A percentile compares a stretch with the other conserved stretches of the same genome.
phyloP scores from a whole-genome alignment of 2,888 invertebrate genomes.

The Exephanes ischioxanthus region DNA sequence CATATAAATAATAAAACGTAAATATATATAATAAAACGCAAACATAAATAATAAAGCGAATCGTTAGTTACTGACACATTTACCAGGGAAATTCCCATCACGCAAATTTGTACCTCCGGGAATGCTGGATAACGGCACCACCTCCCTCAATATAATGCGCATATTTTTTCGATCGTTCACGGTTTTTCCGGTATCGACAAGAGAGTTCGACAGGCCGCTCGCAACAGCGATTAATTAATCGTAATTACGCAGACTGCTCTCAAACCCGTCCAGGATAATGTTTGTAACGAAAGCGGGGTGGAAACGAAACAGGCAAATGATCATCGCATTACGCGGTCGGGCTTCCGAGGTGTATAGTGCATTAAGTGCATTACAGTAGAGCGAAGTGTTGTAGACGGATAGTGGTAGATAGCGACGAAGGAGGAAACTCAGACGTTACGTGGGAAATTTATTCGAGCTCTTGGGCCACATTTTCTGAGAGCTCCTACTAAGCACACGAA shows the following conservation, averaged over 20 bases:
- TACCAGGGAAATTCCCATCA: neutral
- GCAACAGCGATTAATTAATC: slow-evolving; percentile 43
- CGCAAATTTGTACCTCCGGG: neutral
- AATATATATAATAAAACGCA: neutral
- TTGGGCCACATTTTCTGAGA: neutral
- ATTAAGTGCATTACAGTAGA: neutral
- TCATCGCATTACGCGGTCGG: slow-evolving; percentile 3
- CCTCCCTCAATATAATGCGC: neutral
- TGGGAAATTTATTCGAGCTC: neutral
- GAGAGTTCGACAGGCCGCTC: neutral
- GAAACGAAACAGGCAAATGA: slow-evolving; percentile 22
- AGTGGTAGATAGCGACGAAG: neutral
- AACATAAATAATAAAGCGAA: neutral
- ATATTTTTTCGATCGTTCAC: slow-evolving; percentile 3
- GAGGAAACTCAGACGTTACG: neutral
- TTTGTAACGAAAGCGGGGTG: slow-evolving; percentile 3
- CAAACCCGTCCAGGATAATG: slow-evolving; percentile 11
- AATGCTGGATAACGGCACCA: neutral
- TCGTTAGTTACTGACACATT: neutral
- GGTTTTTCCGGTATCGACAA: neutral
- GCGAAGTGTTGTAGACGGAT: slow-evolving; percentile 1
- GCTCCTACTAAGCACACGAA: neutral
- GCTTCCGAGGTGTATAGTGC: slow-evolving; percentile 6
- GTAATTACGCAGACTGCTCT: slow-evolving; percentile 42
- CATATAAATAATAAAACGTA: neutral